Evolutionary conservation across 2,888 invertebrate genomes (phyloP), one percentile per base, ranked within the genome.

Genomic region (Conomelus anceps): DNA sequence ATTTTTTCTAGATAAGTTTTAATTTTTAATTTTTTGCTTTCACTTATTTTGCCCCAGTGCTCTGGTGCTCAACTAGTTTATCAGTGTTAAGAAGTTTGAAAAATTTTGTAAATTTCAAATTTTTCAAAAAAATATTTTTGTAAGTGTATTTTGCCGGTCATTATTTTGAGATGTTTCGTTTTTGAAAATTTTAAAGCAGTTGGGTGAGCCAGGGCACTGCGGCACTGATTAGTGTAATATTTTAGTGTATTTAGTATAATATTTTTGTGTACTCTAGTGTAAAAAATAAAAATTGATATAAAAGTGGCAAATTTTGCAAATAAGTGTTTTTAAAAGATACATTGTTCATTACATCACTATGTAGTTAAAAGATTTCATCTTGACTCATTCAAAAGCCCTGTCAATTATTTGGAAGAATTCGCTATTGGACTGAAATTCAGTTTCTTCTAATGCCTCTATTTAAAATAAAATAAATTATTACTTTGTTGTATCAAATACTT

Each of bases 151-250:
- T 84, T 88, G 29, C 88, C 29, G 84, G 86, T 13, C n/a, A n/a
- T 22, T 23, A 0, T 22, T 85, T 24, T 23, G 24, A 85, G 24
- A 85, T 23, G 22, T 26, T 20, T 86, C 7, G 86, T 86, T 86
- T 86, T 23, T 17, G 22, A 26, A 29, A 89, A 23, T 26, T 22
- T 41, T 85, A 22, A 63, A 23, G 22, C n/a, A 63, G 23, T 22
- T 63, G 91, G 93, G 93, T 93, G 93, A 96, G 97, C 97, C 97
- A 97, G 97, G 97, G 97, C 97, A 97, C 97, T 97, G 97, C 97
- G 89, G 90, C 90, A 89, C 89, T 89, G 88, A 89, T 88, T 90
- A 88, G 29, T 41, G 88, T 88, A 88, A 89, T 89, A 86, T 89
- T 87, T 26, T 89, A 87, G 88, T 85, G 85, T 26, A 85, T 88